Conservation (phyloP, 2,113 vertebrate genomes). For the Phalacrocorax brasilianus region DNA sequence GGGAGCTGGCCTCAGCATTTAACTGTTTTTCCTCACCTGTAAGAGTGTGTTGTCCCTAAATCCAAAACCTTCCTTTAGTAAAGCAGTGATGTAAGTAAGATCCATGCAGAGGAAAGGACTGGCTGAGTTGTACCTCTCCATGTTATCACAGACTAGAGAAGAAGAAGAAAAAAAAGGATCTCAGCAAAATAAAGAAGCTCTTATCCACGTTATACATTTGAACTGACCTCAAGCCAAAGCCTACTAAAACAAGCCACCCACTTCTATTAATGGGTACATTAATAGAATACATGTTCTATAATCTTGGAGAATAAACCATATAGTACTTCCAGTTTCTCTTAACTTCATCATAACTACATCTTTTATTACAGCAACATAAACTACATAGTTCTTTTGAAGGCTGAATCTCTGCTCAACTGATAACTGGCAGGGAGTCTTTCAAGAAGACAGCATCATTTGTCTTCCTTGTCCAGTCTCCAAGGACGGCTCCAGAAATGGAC, state of each 20-base stretch:
- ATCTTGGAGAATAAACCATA: not conserved
- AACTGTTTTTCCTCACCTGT: constrained; percentile 77
- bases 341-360: not conserved
- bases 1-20: not conserved
- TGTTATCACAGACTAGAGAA: constrained; percentile 89
- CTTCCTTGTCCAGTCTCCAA: not conserved
- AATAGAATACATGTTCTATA: not conserved
- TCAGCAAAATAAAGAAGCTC: not conserved
- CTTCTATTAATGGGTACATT: not conserved
- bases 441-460: not conserved
- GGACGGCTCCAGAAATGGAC: not conserved
- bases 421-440: not conserved
- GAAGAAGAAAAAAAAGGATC: not conserved
- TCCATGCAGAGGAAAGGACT: constrained; percentile 98
- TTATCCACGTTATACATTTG: not conserved
- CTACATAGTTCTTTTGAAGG: not conserved
- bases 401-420: not conserved
- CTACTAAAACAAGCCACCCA: not conserved
- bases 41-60: constrained; percentile 89
- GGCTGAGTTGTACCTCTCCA: constrained; percentile 86
- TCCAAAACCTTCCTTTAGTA: constrained; percentile 95
- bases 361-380: not conserved
- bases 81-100: constrained; percentile 93
- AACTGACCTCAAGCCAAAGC: not conserved
- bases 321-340: not conserved